phyloP scores from a whole-genome alignment of 1,140 invertebrate genomes.

The Colletes latitarsis region DNA sequence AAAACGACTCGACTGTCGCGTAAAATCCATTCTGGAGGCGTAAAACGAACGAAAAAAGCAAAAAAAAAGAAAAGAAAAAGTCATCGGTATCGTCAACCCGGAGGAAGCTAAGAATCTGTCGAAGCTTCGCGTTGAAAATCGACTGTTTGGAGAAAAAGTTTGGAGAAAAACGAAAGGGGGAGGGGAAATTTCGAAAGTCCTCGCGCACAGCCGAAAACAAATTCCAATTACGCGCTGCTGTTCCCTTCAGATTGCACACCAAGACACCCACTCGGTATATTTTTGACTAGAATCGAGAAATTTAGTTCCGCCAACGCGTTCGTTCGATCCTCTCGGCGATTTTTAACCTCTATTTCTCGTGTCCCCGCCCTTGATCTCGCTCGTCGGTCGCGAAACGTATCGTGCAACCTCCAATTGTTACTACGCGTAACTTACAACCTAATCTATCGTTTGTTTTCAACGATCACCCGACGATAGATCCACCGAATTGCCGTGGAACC shows the following conservation, averaged over 20 bases:
- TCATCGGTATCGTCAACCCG: background rate
- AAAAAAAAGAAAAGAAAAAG: background rate
- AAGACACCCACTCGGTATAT: background rate
- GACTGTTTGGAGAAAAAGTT: background rate
- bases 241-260: slow-evolving; percentile 15
- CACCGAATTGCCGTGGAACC: too few species aligned
- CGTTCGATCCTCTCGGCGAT: background rate
- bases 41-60: background rate
- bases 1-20: background rate
- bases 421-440: background rate
- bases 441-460: too few species aligned
- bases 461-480: too few species aligned
- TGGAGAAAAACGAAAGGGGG: background rate
- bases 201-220: background rate
- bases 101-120: background rate
- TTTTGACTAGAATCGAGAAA: slow-evolving; percentile 38
- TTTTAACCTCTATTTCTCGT: background rate
- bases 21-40: background rate
- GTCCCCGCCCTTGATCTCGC: background rate
- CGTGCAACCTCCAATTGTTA: background rate
- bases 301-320: background rate
- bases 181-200: background rate
- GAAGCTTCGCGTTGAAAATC: background rate
- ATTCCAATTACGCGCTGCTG: background rate
- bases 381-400: background rate